Evolutionary conservation across 2,888 invertebrate genomes (phyloP).

Genomic region (Hypena proboscidalis): DNA sequence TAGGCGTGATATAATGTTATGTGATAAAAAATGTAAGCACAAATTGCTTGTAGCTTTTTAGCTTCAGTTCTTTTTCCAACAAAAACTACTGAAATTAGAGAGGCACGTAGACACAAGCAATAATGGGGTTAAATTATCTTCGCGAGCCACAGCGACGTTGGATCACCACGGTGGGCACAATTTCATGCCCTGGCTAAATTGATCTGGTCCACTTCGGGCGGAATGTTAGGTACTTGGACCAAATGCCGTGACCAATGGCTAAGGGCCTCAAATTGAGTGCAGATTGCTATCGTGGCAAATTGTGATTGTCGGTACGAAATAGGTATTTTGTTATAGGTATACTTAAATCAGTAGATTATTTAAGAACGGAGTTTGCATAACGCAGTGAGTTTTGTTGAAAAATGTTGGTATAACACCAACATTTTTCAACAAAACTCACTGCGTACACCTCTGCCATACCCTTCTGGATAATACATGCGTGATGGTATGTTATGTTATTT

Average conservation of each 20-base stretch:
- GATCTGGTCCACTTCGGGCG: constrained; percentile 28
- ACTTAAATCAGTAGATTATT: too few relatives aligned
- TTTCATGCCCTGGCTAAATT: constrained; percentile 38
- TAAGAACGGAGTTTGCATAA: too few relatives aligned
- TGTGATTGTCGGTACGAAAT: constrained; percentile 4
- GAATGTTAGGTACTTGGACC: constrained; percentile 28
- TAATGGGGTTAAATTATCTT: constrained; percentile 28
- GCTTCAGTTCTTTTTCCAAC: not conserved
- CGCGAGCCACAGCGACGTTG: constrained; percentile 21
- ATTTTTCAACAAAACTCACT: too few relatives aligned
- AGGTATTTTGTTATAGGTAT: not conserved
- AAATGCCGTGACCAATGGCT: constrained; percentile 24
- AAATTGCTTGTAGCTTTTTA: too few relatives aligned
- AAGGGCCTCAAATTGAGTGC: constrained; percentile 8
- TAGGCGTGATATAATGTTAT: too few relatives aligned
- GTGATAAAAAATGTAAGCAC: too few relatives aligned
- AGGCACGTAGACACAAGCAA: constrained; percentile 16
- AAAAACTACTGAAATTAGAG: not conserved
- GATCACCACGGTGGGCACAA: constrained; percentile 28
- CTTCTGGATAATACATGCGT: too few relatives aligned
- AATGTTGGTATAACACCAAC: too few relatives aligned
- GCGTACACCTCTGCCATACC: too few relatives aligned
- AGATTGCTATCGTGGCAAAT: not conserved
- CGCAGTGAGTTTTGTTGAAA: too few relatives aligned
- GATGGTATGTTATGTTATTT: too few relatives aligned